A percentile compares a stretch with the other conserved stretches of the same genome.
phyloP scores from a whole-genome alignment of 1,140 invertebrate genomes.

The Bombus balteatus region DNA sequence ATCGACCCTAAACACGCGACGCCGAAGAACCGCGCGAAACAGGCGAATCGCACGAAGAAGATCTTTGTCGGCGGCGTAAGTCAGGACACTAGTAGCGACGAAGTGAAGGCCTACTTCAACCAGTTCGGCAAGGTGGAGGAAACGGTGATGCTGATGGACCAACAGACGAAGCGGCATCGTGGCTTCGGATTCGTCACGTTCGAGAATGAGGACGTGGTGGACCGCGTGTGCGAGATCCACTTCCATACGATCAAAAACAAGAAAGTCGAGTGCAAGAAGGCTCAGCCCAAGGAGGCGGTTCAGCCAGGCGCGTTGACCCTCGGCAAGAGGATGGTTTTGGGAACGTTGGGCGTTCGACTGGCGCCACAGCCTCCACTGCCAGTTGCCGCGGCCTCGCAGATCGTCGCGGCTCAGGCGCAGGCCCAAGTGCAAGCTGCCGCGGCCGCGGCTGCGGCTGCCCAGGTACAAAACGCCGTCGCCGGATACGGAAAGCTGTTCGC shows the following conservation, averaged over 20 bases:
- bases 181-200: constrained; percentile 97
- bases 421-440: constrained; percentile 84
- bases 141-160: constrained; percentile 97
- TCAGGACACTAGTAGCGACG: constrained; percentile 94
- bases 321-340: constrained; percentile 89
- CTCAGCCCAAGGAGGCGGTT: constrained; percentile 95
- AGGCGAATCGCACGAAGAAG: constrained; percentile 94
- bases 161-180: constrained; percentile 94
- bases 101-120: constrained; percentile 95
- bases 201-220: constrained; percentile 95
- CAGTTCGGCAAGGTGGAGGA: constrained; percentile 96
- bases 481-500: constrained; percentile 89
- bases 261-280: constrained; percentile 96
- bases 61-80: constrained; percentile 96
- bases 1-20: constrained; percentile 97
- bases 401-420: constrained; percentile 83
- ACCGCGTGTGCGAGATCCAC: constrained; percentile 95
- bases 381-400: constrained; percentile 82
- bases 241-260: constrained; percentile 97
- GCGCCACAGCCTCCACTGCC: constrained; percentile 84
- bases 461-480: constrained; percentile 85
- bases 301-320: constrained; percentile 88
- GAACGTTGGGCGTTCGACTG: constrained; percentile 86
- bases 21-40: constrained; percentile 93
- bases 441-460: constrained; percentile 84